Evolutionary conservation across 2,888 invertebrate species (phyloP), one percentile per base, ranked within the genome.

Genomic region (Agonopterix subpropinquella): DNA sequence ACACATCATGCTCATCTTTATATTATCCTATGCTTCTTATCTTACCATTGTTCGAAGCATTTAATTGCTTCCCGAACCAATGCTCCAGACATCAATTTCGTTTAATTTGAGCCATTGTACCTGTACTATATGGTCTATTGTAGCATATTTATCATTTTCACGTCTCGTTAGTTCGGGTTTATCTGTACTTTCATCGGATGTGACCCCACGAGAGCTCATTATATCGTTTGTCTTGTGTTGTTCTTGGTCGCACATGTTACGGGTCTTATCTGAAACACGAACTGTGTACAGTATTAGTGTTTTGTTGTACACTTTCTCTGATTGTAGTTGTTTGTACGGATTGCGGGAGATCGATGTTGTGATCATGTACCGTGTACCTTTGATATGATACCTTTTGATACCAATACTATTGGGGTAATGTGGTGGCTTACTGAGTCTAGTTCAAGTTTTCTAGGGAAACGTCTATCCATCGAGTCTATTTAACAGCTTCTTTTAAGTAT

Each of bases 141-240:
- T 48, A 13, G n/a, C 41, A 44, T 42, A 18, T 59, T 51, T 58
- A 57, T 56, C 57, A 58, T 57, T 60, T 61, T 58, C 59, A 57
- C 52, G 53, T 57, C 51, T 58, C 55, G 61, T 61, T 58, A 54
- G 47, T 53, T 49, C 44, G 49, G 10, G 11, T 10, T 54, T 69
- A 70, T 71, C 70, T 53, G 48, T 55, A 64, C 68, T 71, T 70
- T 71, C 70, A 71, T 71, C 71, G 58, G 48, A 28, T 51, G 50
- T 62, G 62, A 68, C 69, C 69, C 64, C 62, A 55, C 57, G 55
- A 56, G 49, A 54, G 54, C 56, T 61, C 57, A 59, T 64, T 64
- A 47, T 39, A 41, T 47, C 39, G 47, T 43, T 44, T 37, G 47
- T 44, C 43, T 47, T 43, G 47, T 36, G 47, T 36, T n/a, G 36